These are phyloP conservation scores for Synanthedon tipuliformis DNA, from an alignment of 2,888 invertebrate genomes.

Conservation along the genomic window DNA sequence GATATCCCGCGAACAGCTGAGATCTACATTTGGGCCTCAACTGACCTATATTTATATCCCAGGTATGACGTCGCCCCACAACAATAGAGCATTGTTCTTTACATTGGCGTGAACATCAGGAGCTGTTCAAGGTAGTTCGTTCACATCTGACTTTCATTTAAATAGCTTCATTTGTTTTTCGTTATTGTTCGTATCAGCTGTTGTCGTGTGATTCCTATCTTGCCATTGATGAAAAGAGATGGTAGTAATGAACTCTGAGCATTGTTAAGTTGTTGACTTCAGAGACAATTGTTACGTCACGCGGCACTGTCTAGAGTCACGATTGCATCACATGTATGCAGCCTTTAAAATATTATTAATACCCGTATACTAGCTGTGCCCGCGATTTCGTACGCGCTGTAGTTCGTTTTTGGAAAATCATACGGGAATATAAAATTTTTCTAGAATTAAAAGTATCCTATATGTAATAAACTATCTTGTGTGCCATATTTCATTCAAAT, in stretches of 20 bases:
- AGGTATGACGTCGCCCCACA: slow-evolving; percentile 58
- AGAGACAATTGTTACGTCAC: slow-evolving; percentile 22
- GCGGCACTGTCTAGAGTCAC: slow-evolving; percentile 1
- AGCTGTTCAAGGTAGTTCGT: slow-evolving; percentile 64
- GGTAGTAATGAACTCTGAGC: slow-evolving; percentile 44
- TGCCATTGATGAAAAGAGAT: slow-evolving; percentile 49
- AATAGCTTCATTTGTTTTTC: slow-evolving; percentile 63
- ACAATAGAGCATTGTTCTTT: slow-evolving; percentile 69
- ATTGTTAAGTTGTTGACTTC: slow-evolving; percentile 27
- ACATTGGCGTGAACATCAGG: slow-evolving; percentile 62
- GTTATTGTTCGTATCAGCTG: slow-evolving; percentile 64
- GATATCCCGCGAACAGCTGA: slow-evolving; percentile 58
- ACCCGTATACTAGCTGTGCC: too few species aligned
- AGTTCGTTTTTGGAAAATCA: too few species aligned
- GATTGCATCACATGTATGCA: not conserved
- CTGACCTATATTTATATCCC: slow-evolving; percentile 68
- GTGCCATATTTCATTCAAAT: too few species aligned
- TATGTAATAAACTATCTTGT: too few species aligned
- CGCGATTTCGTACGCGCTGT: too few species aligned
- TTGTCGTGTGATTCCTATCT: slow-evolving; percentile 54
- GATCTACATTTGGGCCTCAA: slow-evolving; percentile 53
- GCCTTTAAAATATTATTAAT: not conserved
- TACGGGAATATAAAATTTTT: too few species aligned
- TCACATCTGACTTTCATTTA: slow-evolving; percentile 57
- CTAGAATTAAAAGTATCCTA: too few species aligned